These are phyloP conservation scores for Drosophila nasuta DNA, from an alignment of 1,140 invertebrate genomes.

Conservation along the genomic window DNA sequence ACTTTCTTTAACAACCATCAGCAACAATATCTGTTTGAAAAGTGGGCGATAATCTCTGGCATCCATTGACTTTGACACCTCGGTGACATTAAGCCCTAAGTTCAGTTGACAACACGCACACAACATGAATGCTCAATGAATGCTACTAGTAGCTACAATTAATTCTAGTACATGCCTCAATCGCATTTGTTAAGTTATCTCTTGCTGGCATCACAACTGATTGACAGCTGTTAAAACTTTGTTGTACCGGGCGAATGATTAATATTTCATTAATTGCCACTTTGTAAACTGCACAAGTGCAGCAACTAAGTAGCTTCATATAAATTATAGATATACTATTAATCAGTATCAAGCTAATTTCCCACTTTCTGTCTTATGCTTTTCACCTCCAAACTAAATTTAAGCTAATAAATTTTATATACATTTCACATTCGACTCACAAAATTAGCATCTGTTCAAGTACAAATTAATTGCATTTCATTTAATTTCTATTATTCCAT, in stretches of 20 bases:
- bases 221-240: slow-evolving; percentile 21
- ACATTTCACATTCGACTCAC: slow-evolving; percentile 41
- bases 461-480: slow-evolving; percentile 64
- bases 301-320: neutral
- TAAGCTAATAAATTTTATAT: slow-evolving; percentile 68
- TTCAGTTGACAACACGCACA: slow-evolving; percentile 9
- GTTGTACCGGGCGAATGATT: slow-evolving; percentile 20
- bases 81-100: slow-evolving; percentile 14
- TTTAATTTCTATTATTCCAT: slow-evolving; percentile 42
- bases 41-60: slow-evolving; percentile 6
- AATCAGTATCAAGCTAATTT: neutral
- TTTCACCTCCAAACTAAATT: slow-evolving; percentile 55
- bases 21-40: neutral
- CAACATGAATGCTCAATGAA: neutral
- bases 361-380: slow-evolving; percentile 5
- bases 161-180: slow-evolving; percentile 5
- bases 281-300: slow-evolving; percentile 11
- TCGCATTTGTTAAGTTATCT: neutral
- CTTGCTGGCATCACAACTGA: neutral
- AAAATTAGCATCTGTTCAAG: slow-evolving; percentile 74
- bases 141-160: neutral
- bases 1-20: slow-evolving; percentile 8
- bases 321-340: neutral
- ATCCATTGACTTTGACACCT: slow-evolving; percentile 3
- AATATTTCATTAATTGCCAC: slow-evolving; percentile 33